Base-by-base conservation (phyloP, 1,140 invertebrate genomes). In the Oncopeltus fasciatus region DNA sequence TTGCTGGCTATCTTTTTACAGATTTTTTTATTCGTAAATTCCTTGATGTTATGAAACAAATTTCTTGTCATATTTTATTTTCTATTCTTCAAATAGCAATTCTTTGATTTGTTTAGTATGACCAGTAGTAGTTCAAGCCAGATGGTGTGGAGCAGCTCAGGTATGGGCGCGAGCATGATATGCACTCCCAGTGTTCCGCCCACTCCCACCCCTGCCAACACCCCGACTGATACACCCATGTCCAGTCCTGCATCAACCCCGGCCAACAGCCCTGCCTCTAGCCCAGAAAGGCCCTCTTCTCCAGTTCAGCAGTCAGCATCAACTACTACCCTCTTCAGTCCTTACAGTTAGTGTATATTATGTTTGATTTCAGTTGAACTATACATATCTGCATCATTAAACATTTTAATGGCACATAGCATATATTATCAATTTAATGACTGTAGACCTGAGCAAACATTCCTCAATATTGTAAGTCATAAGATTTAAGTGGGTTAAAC, bases 121-220 rank as follows among this genome's bases (percentile, higher is more conserved):
- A 85, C 83, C 64, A 77, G 81, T 62, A 77, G 81, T 58, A 87
- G 85, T 69, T 85, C 84, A 8, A 75, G 75, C 3, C 83, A 81
- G 4, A 90, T 87, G 1, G 90, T 87, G 71, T 89, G 86, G 20
- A 88, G 87, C 26, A 86, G 85, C 8, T 73, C 85, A 8, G 86
- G 87, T 0, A 72, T 92, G 8, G 89, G 88, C 64, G 87, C 87
- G 33, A 87, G 88, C 56, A 83, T 83, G 70, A 84, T 84, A 47
- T 81, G 81, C 0, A 85, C 82, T 20, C 82, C 81, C 53, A 85
- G 81, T 21, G 80, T 80, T 18, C 71, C 84, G 0, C 78, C 80
- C 33, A 85, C 86, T 1, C 87, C 87, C 1, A 65, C 60, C 16
- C 66, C 66, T 59, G 33, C 59, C 16, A 38, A 21, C n/a, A 53